Conservation (phyloP, 1,140 invertebrate genomes). For the Condylostylus longicornis region DNA sequence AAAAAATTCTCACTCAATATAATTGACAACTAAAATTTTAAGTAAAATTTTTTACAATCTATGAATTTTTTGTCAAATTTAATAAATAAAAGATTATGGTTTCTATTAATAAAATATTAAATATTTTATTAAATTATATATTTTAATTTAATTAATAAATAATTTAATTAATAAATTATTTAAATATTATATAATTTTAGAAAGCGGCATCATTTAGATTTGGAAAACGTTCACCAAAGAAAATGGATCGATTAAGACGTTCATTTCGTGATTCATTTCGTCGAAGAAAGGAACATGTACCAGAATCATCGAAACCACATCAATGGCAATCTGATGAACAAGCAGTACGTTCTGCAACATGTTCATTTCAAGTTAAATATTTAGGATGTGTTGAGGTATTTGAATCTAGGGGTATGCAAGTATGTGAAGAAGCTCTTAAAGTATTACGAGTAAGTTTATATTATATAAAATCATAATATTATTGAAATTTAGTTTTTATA, state of each 20-base stretch:
- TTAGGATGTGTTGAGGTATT: constrained; percentile 97
- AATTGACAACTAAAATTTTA: too few species aligned
- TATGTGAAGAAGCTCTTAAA: constrained; percentile 97
- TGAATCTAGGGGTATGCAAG: constrained; percentile 97
- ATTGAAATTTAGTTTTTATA: too few species aligned
- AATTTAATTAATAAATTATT: constrained; percentile 1
- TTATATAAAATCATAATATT: not conserved
- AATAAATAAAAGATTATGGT: not conserved
- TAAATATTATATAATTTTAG: constrained; percentile 15
- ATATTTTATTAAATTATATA: too few species aligned
- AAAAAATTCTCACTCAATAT: too few species aligned
- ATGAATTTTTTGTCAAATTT: too few species aligned
- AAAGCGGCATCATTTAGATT: constrained; percentile 40
- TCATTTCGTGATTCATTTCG: constrained; percentile 89
- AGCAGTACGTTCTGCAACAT: constrained; percentile 86
- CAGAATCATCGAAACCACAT: constrained; percentile 87
- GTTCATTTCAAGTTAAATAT: constrained; percentile 97
- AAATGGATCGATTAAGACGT: constrained; percentile 81
- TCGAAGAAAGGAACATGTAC: constrained; percentile 60
- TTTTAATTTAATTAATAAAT: not conserved
- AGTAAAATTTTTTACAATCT: too few species aligned
- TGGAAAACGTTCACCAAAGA: constrained; percentile 49
- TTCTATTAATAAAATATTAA: too few species aligned
- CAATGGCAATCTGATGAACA: constrained; percentile 97
- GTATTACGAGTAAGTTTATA: constrained; percentile 59